Evolutionary conservation across 2,797 vertebrate genomes (phyloP), one percentile per base, ranked within the genome.

Genomic region (Trematomus bernacchii): DNA sequence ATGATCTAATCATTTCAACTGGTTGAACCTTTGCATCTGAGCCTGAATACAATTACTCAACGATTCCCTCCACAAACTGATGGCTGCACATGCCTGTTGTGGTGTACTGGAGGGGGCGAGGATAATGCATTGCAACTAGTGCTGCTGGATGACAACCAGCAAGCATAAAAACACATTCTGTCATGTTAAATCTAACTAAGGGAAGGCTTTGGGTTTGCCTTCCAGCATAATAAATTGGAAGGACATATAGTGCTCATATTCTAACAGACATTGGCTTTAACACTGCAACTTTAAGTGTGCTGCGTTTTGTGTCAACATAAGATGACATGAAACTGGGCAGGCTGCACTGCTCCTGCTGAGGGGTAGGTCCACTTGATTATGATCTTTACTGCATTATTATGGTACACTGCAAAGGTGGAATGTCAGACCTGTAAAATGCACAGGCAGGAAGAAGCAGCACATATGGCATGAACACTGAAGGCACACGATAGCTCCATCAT

Each of bases 391-490:
- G 89, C 86, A 66, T 86, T 90, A 69, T 87, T 86, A 85, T 85
- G 88, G 77, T 79, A 84, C 74, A 80, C 85, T 88, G 92, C 87
- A 90, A 92, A 90, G 83, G 84, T 88, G 91, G 91, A 89, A 91
- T 90, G 89, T 71, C 74, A 85, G 86, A 91, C 87, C 77, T 88
- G 87, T 89, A 90, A 87, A 92, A 47, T 50, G 46, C 81, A 87
- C 81, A 87, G 71, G 77, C 77, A 90, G 76, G 71, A 82, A 84
- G 81, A 82, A 50, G 66, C 77, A 59, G 61, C 81, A 64, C 83
- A 73, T 87, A 83, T 80, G 82, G 79, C 71, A 79, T 5, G 51
- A 60, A 57, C 44, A 71, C 71, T n/a, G 10, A 61, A 74, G 62
- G 61, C 73, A 87, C 75, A 77, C 66, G 19, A 68, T 40, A 74